Conservation (phyloP, 2,797 vertebrate species). For the Orientallactaga sibirica region DNA sequence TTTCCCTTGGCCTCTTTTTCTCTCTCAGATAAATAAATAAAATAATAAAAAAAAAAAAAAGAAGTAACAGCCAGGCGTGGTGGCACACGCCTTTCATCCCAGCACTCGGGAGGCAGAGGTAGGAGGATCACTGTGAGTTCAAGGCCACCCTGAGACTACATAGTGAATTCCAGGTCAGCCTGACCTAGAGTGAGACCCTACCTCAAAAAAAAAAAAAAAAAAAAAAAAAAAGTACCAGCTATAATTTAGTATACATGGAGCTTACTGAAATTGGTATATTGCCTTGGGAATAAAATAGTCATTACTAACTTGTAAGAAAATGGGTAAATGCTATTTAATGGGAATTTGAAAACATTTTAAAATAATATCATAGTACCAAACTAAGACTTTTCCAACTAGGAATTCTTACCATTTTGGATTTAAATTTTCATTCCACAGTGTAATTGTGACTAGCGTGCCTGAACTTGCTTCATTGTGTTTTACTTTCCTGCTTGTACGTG, state of each 20-base stretch:
- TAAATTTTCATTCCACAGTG: neutral
- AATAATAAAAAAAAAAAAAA: no score
- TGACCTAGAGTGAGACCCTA: neutral
- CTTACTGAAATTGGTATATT: neutral
- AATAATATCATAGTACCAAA: neutral
- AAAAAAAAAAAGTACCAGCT: neutral
- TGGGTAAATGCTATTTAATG: neutral
- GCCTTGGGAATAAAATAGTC: slow-evolving; percentile 31
- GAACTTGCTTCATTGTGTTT: neutral
- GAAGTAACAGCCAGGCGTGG: no score
- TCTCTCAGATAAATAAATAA: no score
- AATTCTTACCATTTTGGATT: slow-evolving; percentile 55
- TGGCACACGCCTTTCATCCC: no score
- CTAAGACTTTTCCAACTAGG: slow-evolving; percentile 16
- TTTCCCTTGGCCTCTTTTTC: no score
- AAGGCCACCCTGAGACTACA: no score
- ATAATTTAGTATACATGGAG: neutral
- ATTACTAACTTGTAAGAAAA: slow-evolving; percentile 31
- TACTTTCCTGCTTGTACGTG: neutral
- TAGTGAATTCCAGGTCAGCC: neutral
- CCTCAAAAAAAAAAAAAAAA: neutral
- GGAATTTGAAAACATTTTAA: slow-evolving; percentile 52
- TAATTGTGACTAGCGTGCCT: slow-evolving; percentile 9
- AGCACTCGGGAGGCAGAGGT: no score
- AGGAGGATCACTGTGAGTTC: no score